These are phyloP conservation scores for Unio pictorum DNA, from an alignment of 2,888 invertebrate species.

Conservation along the genomic window DNA sequence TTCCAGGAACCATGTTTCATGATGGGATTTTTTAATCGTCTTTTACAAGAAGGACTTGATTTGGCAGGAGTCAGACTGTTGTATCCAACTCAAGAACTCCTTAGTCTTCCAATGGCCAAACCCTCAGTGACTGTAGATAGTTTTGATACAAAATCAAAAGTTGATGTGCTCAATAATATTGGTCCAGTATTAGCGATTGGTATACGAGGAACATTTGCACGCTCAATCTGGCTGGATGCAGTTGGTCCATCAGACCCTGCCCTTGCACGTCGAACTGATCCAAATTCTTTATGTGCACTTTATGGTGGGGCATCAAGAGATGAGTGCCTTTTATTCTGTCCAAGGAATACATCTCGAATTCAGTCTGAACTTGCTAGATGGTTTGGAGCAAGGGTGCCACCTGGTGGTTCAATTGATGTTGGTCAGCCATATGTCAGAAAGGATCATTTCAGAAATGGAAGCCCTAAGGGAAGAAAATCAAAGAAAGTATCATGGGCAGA, in stretches of 20 bases:
- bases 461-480: conserved; percentile 47
- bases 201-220: conserved; percentile 61
- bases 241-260: conserved; percentile 66
- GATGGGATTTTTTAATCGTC: conserved; percentile 62
- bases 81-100: conserved; percentile 55
- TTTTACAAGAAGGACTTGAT: conserved; percentile 64
- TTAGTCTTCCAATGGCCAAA: conserved; percentile 40
- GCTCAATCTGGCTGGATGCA: conserved; percentile 64
- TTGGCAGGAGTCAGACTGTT: conserved; percentile 61
- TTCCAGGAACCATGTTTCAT: conserved; percentile 57
- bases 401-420: conserved; percentile 60
- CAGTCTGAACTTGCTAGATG: conserved; percentile 60
- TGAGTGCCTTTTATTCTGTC: conserved; percentile 62
- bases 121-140: conserved; percentile 15
- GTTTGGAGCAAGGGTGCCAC: conserved; percentile 66
- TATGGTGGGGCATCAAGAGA: conserved; percentile 63
- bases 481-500: conserved; percentile 46
- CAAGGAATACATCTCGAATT: conserved; percentile 56
- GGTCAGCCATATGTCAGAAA: conserved; percentile 53
- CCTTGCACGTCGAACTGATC: conserved; percentile 63
- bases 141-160: conserved; percentile 25
- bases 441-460: conserved; percentile 46
- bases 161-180: conserved; percentile 50
- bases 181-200: conserved; percentile 64
- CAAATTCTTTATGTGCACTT: conserved; percentile 64